A percentile compares a stretch with the other conserved stretches of the same genome.
phyloP scores from a whole-genome alignment of 2,113 vertebrate genomes.

The Xiphophorus maculatus region DNA sequence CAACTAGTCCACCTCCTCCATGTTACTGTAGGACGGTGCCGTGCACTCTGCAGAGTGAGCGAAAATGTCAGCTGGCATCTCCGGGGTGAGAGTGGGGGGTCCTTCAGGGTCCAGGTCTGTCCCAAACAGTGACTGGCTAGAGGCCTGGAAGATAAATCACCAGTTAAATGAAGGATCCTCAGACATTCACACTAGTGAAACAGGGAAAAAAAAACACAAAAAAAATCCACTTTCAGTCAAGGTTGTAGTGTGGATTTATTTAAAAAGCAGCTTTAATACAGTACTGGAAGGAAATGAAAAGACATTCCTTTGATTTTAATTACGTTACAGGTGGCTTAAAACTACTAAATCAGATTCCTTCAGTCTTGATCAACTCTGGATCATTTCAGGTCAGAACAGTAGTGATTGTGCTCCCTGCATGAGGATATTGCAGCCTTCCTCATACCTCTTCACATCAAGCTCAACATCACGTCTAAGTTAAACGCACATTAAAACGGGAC shows the following conservation, averaged over 20 bases:
- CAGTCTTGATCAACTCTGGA: neutral
- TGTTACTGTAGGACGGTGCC: constrained; percentile 93
- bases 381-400: neutral
- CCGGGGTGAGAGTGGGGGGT: constrained; percentile 83
- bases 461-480: neutral
- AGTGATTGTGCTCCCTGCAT: neutral
- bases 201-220: neutral
- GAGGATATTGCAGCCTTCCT: neutral
- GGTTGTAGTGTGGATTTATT: neutral
- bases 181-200: neutral
- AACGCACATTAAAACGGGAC: neutral
- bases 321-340: constrained; percentile 16
- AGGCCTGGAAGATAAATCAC: constrained; percentile 92
- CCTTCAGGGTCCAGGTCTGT: constrained; percentile 87
- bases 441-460: neutral
- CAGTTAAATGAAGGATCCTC: constrained; percentile 27
- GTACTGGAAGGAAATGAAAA: constrained; percentile 29
- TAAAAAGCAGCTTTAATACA: constrained; percentile 40
- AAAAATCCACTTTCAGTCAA: neutral
- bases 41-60: constrained; percentile 83
- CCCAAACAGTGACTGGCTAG: constrained; percentile 86
- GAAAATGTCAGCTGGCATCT: constrained; percentile 85
- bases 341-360: constrained; percentile 18
- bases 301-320: neutral
- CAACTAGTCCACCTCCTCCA: constrained; percentile 95